A percentile compares a stretch with the other conserved stretches of the same genome.
Evolutionary conservation across 64 coral and sea anemone species (phyloP).

Genomic region (Catalaphyllia jardinei): DNA sequence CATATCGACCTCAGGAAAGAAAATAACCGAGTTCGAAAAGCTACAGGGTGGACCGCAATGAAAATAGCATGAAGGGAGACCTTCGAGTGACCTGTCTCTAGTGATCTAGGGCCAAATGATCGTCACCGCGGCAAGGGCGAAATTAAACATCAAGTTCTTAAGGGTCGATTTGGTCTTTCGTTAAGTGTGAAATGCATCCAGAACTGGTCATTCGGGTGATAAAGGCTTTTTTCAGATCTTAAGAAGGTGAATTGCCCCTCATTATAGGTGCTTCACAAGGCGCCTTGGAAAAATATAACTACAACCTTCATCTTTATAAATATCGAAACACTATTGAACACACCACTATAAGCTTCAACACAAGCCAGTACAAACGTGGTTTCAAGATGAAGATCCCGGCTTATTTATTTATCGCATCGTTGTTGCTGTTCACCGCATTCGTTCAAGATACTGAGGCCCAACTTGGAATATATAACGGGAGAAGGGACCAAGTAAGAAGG

Average conservation of each 20-base stretch:
- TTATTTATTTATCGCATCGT: not conserved
- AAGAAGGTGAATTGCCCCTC: not conserved
- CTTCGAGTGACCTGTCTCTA: no score
- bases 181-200: not conserved
- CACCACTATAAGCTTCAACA: not conserved
- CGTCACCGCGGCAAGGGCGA: no score
- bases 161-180: not conserved
- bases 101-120: no score
- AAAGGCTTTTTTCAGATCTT: not conserved
- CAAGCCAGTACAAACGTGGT: not conserved
- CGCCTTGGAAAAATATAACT: not conserved
- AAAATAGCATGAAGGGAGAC: no score
- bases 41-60: no score
- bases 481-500: not conserved
- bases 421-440: not conserved
- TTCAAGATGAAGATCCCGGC: not conserved
- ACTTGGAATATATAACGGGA: not conserved
- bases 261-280: no score
- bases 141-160: not conserved
- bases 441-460: not conserved
- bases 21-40: no score
- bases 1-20: no score
- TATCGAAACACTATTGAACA: not conserved
- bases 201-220: not conserved
- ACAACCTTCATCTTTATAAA: not conserved